Conservation (phyloP, 2,113 vertebrate species). For the Odocoileus virginianus region DNA sequence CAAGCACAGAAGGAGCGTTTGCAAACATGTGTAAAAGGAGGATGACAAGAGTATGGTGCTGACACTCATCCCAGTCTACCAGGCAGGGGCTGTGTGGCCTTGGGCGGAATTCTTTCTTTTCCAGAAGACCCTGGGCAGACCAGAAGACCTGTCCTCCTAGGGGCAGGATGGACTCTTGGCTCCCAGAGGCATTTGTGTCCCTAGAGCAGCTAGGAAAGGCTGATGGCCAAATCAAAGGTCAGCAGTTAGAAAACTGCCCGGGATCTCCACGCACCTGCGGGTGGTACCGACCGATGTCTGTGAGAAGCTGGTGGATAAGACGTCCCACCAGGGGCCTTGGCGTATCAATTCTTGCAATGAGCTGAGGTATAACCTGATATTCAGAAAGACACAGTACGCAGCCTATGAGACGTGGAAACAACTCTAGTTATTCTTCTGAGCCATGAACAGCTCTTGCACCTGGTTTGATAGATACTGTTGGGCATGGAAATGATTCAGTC, state of each 20-base stretch:
- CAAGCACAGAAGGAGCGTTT: neutral
- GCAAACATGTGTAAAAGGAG: neutral
- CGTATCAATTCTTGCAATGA: conserved; percentile 97
- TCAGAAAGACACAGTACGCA: neutral
- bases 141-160: neutral
- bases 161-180: neutral
- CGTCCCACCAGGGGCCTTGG: conserved; percentile 94
- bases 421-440: neutral
- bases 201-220: neutral
- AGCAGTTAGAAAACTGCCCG: accelerated
- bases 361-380: conserved; percentile 94
- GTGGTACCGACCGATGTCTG: conserved; percentile 96
- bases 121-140: neutral
- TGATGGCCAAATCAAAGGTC: neutral
- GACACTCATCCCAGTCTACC: neutral
- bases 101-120: neutral
- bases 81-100: neutral
- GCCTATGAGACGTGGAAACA: neutral
- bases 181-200: neutral
- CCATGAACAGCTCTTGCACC: neutral
- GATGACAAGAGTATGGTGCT: neutral
- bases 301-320: conserved; percentile 97
- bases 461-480: neutral
- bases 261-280: conserved; percentile 86
- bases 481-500: neutral